Base-by-base conservation (phyloP, 2,113 vertebrate genomes). In the Percina caprodes region DNA sequence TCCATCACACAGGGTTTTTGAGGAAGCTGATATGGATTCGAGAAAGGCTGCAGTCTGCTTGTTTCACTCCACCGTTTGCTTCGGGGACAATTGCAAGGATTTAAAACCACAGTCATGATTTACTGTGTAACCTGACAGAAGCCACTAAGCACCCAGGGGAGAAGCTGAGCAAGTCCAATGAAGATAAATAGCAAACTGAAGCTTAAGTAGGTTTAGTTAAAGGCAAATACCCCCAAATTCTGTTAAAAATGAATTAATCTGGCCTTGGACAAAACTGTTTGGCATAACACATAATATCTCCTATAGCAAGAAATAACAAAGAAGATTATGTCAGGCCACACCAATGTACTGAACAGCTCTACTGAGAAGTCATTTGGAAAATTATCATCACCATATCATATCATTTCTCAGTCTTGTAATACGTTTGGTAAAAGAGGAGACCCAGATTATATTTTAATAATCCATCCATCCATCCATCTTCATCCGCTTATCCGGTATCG, bases 21-120 rank as follows among this genome's bases (percentile, higher is more conserved):
- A 54, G 21, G 39, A 68, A 63, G 51, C 49, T 77, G 72, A 84
- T 73, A 59, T 81, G 68, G 60, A 59, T 77, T 77, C 18, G 16
- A 35, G 49, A 76, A 72, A 84, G 63, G 54, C 63, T 68, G 72
- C 77, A 86, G 55, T 45, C 68, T 71, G 71, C 51, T 82, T 76
- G 70, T 67, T 84, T 79, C 45, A 60, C 59, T 84, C 33, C 0
- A 1, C 42, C 4, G 21, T 74, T 79, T 75, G 67, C 82, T 78
- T 69, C 65, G 80, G 80, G 79, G 77, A 61, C 73, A 19, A 49
- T 48, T 80, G 83, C 6, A 3, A 82, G 67, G 81, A 85, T 90
- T 89, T 88, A 85, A 86, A 85, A 86, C 80, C 79, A 82, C 69
- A 78, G 83, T 78, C 81, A 83, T 62, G 74, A 88, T 87, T 89